phyloP scores from a whole-genome alignment of 2,888 invertebrate species.

The Melanotus villosus region DNA sequence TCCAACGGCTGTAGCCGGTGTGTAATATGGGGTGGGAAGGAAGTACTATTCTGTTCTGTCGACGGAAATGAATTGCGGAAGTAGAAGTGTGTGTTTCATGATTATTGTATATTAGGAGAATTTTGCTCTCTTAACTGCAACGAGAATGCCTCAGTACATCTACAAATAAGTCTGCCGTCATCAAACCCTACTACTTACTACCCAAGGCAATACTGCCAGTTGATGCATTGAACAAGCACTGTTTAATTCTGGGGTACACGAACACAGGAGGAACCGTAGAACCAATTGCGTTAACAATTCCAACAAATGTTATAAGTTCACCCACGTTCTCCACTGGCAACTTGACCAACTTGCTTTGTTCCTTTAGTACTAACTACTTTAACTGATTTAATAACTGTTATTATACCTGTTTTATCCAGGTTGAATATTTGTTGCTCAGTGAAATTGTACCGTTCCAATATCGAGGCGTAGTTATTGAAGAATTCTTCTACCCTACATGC shows the following conservation, averaged over 20 bases:
- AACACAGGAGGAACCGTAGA: slow-evolving; percentile 61
- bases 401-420: slow-evolving; percentile 39
- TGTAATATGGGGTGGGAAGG: too few relatives aligned
- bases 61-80: too few relatives aligned
- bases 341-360: slow-evolving; percentile 58
- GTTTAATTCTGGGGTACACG: slow-evolving; percentile 43
- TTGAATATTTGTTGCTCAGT: slow-evolving; percentile 21
- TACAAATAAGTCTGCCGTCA: slow-evolving; percentile 55
- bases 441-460: slow-evolving; percentile 19
- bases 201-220: slow-evolving; percentile 55
- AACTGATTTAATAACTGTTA: slow-evolving; percentile 47
- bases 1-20: too few relatives aligned
- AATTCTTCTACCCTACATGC: slow-evolving; percentile 23
- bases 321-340: slow-evolving; percentile 62
- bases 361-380: slow-evolving; percentile 51
- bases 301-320: slow-evolving; percentile 60
- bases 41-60: too few relatives aligned
- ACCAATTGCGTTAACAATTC: slow-evolving; percentile 57
- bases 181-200: too few relatives aligned
- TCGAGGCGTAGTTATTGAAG: slow-evolving; percentile 28
- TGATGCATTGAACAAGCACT: slow-evolving; percentile 48
- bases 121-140: neutral
- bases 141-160: slow-evolving; percentile 56
- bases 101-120: too few relatives aligned
- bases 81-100: too few relatives aligned